Evolutionary conservation across 2,113 vertebrate genomes (phyloP).

Genomic region (Channa maculata): DNA sequence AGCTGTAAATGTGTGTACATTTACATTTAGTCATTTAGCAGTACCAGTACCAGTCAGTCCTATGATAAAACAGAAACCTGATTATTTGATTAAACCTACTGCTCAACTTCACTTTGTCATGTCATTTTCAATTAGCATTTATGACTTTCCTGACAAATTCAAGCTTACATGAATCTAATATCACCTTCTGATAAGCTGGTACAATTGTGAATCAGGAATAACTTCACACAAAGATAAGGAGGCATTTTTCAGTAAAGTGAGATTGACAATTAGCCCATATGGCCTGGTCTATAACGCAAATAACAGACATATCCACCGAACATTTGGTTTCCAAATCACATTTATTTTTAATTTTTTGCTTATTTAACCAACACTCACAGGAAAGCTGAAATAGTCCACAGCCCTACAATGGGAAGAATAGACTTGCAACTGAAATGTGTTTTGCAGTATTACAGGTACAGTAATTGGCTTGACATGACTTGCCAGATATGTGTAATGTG

Average conservation of each 20-base stretch:
- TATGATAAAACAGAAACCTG: background rate
- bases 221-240: constrained; percentile 25
- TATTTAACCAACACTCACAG: constrained; percentile 5
- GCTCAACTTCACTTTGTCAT: too few relatives aligned
- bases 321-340: constrained; percentile 8
- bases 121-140: background rate
- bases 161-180: constrained; percentile 29
- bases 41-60: background rate
- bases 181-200: constrained; percentile 25
- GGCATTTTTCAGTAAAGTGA: constrained; percentile 12
- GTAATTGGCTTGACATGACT: constrained; percentile 44
- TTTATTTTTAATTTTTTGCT: constrained; percentile 4
- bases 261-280: background rate
- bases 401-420: background rate
- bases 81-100: too few relatives aligned
- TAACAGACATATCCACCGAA: constrained; percentile 30
- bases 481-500: constrained; percentile 20
- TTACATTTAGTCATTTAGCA: too few relatives aligned
- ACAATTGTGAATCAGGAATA: constrained; percentile 32
- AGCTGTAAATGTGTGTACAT: too few relatives aligned
- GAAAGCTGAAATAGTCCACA: background rate
- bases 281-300: constrained; percentile 24
- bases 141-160: constrained; percentile 40
- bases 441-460: constrained; percentile 23
- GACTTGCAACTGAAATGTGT: constrained; percentile 18